Evolutionary conservation across 2,888 invertebrate genomes (phyloP).

Genomic region (Mylabris sibirica): DNA sequence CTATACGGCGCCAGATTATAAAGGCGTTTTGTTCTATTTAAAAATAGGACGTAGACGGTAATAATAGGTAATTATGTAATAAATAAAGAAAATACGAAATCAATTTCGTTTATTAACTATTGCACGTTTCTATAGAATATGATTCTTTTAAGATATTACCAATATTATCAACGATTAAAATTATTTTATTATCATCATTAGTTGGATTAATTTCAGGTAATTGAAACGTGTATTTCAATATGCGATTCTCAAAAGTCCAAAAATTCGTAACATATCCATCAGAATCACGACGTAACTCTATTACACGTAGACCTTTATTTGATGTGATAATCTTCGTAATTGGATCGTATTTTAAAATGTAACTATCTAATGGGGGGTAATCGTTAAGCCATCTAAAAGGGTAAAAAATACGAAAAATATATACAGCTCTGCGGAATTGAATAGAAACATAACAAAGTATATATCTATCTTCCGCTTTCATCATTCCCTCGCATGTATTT

Average conservation of each 20-base stretch:
- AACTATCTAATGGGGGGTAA: constrained; percentile 30
- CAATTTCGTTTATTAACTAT: constrained; percentile 16
- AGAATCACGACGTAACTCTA: constrained; percentile 70
- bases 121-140: background rate
- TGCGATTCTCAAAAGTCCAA: constrained; percentile 69
- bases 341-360: constrained; percentile 49
- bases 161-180: constrained; percentile 71
- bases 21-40: constrained; percentile 32
- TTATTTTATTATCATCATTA: constrained; percentile 59
- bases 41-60: constrained; percentile 30
- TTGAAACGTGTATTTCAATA: constrained; percentile 67
- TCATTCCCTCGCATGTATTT: no score
- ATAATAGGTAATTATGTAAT: constrained; percentile 29
- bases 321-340: constrained; percentile 65
- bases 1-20: constrained; percentile 23
- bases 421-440: background rate
- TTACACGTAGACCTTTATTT: constrained; percentile 70
- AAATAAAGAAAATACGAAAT: constrained; percentile 7
- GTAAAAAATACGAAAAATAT: background rate
- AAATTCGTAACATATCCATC: constrained; percentile 69
- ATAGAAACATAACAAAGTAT: no score
- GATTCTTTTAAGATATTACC: constrained; percentile 71
- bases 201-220: constrained; percentile 64
- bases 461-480: no score
- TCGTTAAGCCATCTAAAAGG: constrained; percentile 64